phyloP scores from a whole-genome alignment of 2,113 vertebrate genomes.

The Macrotis lagotis region DNA sequence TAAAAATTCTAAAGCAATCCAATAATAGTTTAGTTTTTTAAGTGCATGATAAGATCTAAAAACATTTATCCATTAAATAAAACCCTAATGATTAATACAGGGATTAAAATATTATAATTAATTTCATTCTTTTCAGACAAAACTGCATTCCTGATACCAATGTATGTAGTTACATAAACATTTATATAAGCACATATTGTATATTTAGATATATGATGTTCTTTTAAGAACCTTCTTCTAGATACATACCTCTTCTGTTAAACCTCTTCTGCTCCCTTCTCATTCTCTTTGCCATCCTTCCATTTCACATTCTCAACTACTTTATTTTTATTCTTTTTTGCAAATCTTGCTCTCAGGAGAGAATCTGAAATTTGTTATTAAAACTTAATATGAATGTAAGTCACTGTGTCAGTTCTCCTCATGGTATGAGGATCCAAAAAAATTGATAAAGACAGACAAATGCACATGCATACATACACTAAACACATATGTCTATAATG shows the following conservation, averaged over 20 bases:
- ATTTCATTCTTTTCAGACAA: too few relatives aligned
- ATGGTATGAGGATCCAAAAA: too few relatives aligned
- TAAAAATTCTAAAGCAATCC: background rate
- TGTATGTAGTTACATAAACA: too few relatives aligned
- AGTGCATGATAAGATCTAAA: background rate
- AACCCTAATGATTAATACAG: too few relatives aligned
- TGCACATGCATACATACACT: too few relatives aligned
- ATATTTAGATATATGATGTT: too few relatives aligned
- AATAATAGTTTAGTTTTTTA: conserved; percentile 21
- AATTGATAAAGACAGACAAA: too few relatives aligned
- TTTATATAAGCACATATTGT: too few relatives aligned
- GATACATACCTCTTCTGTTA: conserved; percentile 1
- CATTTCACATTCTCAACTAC: background rate
- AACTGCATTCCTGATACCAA: too few relatives aligned
- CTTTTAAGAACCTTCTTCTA: too few relatives aligned
- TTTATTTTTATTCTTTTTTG: background rate
- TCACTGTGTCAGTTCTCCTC: conserved; percentile 8
- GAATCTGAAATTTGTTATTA: background rate
- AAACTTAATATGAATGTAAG: background rate
- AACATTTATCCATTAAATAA: background rate
- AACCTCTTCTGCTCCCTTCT: background rate
- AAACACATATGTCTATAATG: too few relatives aligned
- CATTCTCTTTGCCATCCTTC: background rate
- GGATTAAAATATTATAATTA: too few relatives aligned
- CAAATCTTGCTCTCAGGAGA: background rate